These are phyloP conservation scores for Candoia aspera DNA, from an alignment of 2,113 vertebrate genomes.

Conservation along the genomic window DNA sequence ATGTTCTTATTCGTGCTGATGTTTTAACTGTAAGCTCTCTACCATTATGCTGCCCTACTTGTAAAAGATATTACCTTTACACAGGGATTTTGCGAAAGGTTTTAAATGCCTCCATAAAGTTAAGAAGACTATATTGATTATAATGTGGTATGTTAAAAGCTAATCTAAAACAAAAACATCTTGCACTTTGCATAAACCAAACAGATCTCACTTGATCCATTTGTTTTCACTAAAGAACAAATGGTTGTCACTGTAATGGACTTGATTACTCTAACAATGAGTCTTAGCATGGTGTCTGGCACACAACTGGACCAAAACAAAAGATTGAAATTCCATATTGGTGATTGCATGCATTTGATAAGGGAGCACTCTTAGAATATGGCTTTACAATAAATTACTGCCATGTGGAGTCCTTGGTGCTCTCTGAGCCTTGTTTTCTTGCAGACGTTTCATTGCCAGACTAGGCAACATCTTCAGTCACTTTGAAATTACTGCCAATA, in stretches of 20 bases:
- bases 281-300: slow-evolving; percentile 36
- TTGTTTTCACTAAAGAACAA: not conserved
- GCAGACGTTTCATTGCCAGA: too few relatives aligned
- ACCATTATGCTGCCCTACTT: not conserved
- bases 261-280: slow-evolving; percentile 39
- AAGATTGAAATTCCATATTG: slow-evolving; percentile 27
- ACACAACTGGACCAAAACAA: slow-evolving; percentile 23
- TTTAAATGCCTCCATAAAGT: slow-evolving; percentile 11
- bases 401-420: too few relatives aligned
- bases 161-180: slow-evolving; percentile 1
- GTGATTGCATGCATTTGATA: slow-evolving; percentile 19
- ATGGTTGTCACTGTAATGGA: slow-evolving; percentile 11
- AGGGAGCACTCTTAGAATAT: slow-evolving; percentile 24
- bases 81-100: not conserved
- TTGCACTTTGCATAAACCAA: slow-evolving; percentile 22
- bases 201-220: not conserved
- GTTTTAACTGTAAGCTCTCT: not conserved
- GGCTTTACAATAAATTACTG: slow-evolving; percentile 43
- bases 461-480: too few relatives aligned
- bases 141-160: not conserved
- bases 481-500: slow-evolving; percentile 44
- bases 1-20: not conserved
- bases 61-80: not conserved
- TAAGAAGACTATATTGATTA: not conserved
- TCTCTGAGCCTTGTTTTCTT: too few relatives aligned